These are phyloP conservation scores for Rhagophthalmus giganteus DNA, from an alignment of 2,888 invertebrate genomes.

Conservation along the genomic window DNA sequence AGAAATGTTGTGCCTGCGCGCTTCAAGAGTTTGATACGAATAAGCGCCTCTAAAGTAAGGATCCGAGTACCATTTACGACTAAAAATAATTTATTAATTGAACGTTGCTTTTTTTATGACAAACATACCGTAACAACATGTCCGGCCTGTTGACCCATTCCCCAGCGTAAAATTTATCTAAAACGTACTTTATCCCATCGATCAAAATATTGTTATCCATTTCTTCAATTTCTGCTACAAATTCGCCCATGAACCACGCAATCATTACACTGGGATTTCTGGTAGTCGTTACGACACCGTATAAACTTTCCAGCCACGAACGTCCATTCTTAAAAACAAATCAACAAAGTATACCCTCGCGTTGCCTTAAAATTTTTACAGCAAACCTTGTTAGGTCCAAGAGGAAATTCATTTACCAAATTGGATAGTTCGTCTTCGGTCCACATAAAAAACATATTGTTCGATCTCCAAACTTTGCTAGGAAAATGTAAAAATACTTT, in stretches of 20 bases:
- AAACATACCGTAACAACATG: conserved; percentile 5
- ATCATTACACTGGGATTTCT: not conserved
- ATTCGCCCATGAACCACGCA: conserved; percentile 44
- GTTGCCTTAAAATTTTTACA: too few relatives aligned
- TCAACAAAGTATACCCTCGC: too few relatives aligned
- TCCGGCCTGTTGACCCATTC: conserved; percentile 9
- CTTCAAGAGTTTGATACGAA: conserved; percentile 31
- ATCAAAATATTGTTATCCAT: conserved; percentile 59
- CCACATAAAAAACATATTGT: conserved; percentile 60
- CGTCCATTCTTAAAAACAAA: not conserved
- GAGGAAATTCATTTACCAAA: conserved; percentile 36
- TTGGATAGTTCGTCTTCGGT: conserved; percentile 53
- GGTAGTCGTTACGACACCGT: not conserved
- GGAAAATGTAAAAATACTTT: conserved; percentile 67
- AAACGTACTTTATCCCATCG: conserved; percentile 55
- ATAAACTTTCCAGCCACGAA: not conserved
- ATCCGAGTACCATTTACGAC: conserved; percentile 69
- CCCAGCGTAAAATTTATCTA: conserved; percentile 56
- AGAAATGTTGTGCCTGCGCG: conserved; percentile 14
- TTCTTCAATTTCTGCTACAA: conserved; percentile 65
- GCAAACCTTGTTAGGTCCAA: not conserved
- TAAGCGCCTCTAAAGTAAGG: conserved; percentile 58
- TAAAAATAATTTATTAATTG: conserved; percentile 43
- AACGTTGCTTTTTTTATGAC: not conserved
- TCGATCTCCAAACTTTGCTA: conserved; percentile 62